These are phyloP conservation scores for Ennomos fuscantarius DNA, from an alignment of 2,888 invertebrate species.

Conservation along the genomic window DNA sequence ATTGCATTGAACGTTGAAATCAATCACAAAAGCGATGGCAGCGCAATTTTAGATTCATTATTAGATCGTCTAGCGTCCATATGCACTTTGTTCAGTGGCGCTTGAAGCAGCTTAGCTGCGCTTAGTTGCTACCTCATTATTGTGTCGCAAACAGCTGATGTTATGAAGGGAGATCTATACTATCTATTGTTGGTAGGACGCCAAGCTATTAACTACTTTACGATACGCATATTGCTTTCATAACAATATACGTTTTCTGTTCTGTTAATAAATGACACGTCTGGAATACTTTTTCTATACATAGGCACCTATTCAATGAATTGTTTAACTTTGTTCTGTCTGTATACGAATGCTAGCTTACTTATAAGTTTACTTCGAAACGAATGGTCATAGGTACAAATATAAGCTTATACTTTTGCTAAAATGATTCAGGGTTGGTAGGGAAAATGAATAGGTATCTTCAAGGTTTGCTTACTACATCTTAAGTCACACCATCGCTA, in stretches of 20 bases:
- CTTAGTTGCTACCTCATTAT: slow-evolving; percentile 29
- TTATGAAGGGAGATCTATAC: slow-evolving; percentile 7
- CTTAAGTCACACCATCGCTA: no score
- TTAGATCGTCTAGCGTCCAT: slow-evolving; percentile 26
- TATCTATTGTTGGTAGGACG: slow-evolving; percentile 5
- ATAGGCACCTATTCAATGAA: no score
- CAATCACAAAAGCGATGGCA: slow-evolving; percentile 32
- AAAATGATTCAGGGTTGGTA: no score
- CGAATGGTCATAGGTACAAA: no score
- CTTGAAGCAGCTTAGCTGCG: slow-evolving; percentile 29
- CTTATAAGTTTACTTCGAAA: no score
- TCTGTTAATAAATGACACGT: neutral
- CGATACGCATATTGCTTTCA: slow-evolving; percentile 7
- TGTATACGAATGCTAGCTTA: no score
- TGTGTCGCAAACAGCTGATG: slow-evolving; percentile 13
- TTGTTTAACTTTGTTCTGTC: no score
- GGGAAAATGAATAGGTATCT: no score
- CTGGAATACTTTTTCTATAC: neutral
- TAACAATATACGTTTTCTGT: slow-evolving; percentile 1
- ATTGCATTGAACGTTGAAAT: slow-evolving; percentile 36
- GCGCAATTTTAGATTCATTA: slow-evolving; percentile 43
- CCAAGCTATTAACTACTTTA: slow-evolving; percentile 10
- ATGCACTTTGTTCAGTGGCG: slow-evolving; percentile 29
- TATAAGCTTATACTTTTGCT: no score
- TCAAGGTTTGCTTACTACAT: no score